Evolutionary conservation across 2,888 invertebrate species (phyloP).

Genomic region (Pemphredon lugubris): DNA sequence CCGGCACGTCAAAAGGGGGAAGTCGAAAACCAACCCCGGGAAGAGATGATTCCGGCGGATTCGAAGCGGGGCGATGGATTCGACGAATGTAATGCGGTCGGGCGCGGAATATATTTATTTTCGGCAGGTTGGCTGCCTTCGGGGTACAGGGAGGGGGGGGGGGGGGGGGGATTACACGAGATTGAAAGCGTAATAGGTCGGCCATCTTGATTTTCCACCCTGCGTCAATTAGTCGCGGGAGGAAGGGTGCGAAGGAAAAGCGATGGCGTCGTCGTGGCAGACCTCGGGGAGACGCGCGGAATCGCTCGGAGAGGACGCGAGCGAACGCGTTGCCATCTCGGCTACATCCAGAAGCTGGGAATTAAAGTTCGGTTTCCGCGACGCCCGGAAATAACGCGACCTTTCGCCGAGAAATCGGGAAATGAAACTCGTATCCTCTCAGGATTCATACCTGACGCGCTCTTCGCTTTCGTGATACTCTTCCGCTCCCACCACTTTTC

Average conservation of each 20-base stretch:
- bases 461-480: neutral
- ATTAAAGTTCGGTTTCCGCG: constrained; percentile 65
- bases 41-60: neutral
- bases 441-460: constrained; percentile 40
- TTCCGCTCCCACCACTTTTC: too few relatives aligned
- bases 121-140: constrained; percentile 57
- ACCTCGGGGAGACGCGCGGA: constrained; percentile 21
- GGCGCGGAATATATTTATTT: constrained; percentile 63
- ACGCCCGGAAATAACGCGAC: constrained; percentile 63
- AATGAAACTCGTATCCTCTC: constrained; percentile 65
- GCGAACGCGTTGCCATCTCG: constrained; percentile 30
- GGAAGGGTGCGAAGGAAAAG: constrained; percentile 72
- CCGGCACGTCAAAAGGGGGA: too few relatives aligned
- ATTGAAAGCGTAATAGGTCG: constrained; percentile 79
- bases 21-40: too few relatives aligned
- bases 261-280: constrained; percentile 68
- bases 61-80: constrained; percentile 13
- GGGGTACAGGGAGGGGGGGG: constrained; percentile 43
- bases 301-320: constrained; percentile 27
- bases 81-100: constrained; percentile 15
- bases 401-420: constrained; percentile 59
- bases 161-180: constrained; percentile 62
- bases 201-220: constrained; percentile 79
- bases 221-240: constrained; percentile 77
- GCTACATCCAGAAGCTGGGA: constrained; percentile 42